Percentiles rank a stretch among this genome's conserved stretches.
phyloP scores from a whole-genome alignment of 2,888 invertebrate species.

The Steromphala cineraria region DNA sequence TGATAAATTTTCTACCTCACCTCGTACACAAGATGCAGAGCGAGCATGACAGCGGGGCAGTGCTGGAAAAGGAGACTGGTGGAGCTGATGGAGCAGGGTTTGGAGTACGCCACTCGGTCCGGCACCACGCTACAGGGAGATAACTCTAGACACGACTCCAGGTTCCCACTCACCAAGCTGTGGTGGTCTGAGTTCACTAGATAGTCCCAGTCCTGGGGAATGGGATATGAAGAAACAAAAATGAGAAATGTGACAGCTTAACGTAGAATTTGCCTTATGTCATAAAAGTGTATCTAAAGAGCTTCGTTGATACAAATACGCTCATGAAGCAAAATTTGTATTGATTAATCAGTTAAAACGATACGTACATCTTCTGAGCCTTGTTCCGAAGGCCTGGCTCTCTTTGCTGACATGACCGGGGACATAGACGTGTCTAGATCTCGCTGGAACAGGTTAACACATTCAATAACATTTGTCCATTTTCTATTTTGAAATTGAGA shows the following conservation, averaged over 20 bases:
- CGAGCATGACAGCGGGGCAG: conserved; percentile 85
- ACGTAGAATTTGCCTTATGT: no score
- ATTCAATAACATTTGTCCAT: no score
- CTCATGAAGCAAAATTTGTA: no score
- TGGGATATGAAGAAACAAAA: background rate
- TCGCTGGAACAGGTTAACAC: conserved; percentile 50
- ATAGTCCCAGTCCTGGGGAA: conserved; percentile 84
- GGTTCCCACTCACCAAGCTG: conserved; percentile 29
- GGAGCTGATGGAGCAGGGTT: conserved; percentile 75
- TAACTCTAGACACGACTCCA: conserved; percentile 44
- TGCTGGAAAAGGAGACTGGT: conserved; percentile 84
- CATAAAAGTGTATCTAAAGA: no score
- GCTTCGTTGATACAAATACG: no score
- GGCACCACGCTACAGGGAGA: conserved; percentile 26
- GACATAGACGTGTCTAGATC: conserved; percentile 76
- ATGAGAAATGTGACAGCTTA: no score
- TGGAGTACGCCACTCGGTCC: conserved; percentile 41
- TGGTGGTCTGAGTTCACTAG: conserved; percentile 81
- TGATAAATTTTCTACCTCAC: conserved; percentile 59
- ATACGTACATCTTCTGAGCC: conserved; percentile 81
- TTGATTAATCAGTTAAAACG: no score
- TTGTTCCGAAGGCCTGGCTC: conserved; percentile 85
- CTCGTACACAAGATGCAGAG: conserved; percentile 92
- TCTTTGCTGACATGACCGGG: conserved; percentile 81
- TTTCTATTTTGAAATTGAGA: no score